A percentile compares a stretch with the other conserved stretches of the same genome.
Conservation (phyloP, 2,888 invertebrate genomes). For the Lithophane ornitopus region DNA sequence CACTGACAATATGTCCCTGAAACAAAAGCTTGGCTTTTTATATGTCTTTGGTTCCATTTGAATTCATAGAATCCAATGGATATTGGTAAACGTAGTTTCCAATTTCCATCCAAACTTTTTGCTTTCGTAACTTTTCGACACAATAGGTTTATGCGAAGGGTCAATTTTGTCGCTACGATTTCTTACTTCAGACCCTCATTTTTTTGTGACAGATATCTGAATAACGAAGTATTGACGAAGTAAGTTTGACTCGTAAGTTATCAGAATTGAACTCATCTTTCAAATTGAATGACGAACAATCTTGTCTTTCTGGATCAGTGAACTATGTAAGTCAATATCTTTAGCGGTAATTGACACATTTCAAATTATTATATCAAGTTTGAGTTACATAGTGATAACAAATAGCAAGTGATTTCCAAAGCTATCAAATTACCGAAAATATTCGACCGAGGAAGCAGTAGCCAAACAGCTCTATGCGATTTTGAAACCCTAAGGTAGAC, state of each 20-base stretch:
- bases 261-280: conserved; percentile 23
- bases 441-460: not conserved
- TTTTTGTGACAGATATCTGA: conserved; percentile 30
- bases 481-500: not conserved
- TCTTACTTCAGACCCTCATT: conserved; percentile 8
- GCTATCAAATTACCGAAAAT: not conserved
- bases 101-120: conserved; percentile 50
- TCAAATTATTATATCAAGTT: not conserved
- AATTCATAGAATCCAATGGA: conserved; percentile 26
- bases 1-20: not conserved
- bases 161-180: conserved; percentile 44
- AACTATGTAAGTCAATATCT: conserved; percentile 5
- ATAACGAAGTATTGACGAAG: conserved; percentile 41
- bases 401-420: not conserved
- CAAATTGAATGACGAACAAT: not conserved
- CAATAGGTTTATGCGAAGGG: conserved; percentile 33
- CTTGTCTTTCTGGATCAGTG: not conserved
- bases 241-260: conserved; percentile 23
- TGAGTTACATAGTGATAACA: not conserved
- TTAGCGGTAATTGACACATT: not conserved
- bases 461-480: not conserved
- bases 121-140: conserved; percentile 26
- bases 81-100: conserved; percentile 24
- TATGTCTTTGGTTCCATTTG: conserved; percentile 6
- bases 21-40: conserved; percentile 16